These are phyloP conservation scores for Daphoenositta chrysoptera DNA, from an alignment of 2,113 vertebrate species.

Conservation along the genomic window DNA sequence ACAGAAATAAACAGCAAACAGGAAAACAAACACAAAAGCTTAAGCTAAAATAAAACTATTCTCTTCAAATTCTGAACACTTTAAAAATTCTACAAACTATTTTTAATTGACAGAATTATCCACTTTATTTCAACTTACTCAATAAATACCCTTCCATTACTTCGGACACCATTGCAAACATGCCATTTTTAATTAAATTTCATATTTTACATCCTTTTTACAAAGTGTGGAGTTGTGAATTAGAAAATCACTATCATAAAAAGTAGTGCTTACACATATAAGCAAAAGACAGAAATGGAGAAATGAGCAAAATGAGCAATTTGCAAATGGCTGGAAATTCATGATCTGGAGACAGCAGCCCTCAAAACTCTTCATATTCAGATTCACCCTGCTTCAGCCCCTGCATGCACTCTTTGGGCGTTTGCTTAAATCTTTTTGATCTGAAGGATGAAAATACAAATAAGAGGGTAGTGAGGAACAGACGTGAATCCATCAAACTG, in stretches of 20 bases:
- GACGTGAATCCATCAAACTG: background rate
- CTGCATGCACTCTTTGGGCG: rapidly evolving
- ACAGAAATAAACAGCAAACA: background rate
- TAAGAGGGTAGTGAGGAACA: background rate
- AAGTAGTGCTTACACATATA: background rate
- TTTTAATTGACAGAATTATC: background rate
- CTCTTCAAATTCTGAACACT: background rate
- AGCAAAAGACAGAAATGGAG: background rate
- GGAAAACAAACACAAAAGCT: background rate
- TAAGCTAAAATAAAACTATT: background rate
- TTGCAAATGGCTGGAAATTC: background rate
- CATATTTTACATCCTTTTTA: background rate
- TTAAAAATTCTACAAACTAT: background rate
- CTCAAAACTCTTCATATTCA: background rate
- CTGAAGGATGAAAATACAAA: background rate
- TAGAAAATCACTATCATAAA: background rate
- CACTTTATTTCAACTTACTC: background rate
- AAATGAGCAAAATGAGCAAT: background rate
- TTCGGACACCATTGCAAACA: background rate
- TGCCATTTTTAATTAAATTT: background rate
- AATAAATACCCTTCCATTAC: background rate
- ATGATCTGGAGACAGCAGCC: background rate
- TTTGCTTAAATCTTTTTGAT: background rate
- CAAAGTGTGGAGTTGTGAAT: background rate
- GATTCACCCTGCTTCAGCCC: background rate